Evolutionary conservation across 2,113 vertebrate genomes (phyloP).

Genomic region (Genyomyrus donnyi): DNA sequence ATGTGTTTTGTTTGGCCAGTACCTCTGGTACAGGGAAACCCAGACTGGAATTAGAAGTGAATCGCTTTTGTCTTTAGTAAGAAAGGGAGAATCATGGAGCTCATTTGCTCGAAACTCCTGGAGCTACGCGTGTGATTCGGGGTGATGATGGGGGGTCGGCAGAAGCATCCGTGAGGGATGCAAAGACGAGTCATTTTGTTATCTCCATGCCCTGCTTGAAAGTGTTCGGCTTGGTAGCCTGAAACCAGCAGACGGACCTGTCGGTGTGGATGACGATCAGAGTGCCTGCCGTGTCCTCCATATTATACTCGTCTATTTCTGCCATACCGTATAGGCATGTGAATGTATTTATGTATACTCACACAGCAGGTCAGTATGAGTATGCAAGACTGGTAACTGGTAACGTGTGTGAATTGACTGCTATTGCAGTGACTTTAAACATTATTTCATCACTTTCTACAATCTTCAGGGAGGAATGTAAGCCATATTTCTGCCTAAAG

Average conservation of each 20-base stretch:
- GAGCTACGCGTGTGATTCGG: not conserved
- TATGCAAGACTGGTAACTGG: not conserved
- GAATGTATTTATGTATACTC: not conserved
- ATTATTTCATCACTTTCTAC: not conserved
- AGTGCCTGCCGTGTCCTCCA: not conserved
- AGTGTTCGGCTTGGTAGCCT: not conserved
- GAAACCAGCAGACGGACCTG: not conserved
- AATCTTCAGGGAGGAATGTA: not conserved
- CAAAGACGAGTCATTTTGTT: not conserved
- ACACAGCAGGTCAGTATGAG: not conserved
- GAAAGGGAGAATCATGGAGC: not conserved
- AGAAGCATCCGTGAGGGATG: not conserved
- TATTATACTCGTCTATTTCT: not conserved
- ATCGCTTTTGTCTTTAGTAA: not conserved
- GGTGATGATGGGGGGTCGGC: not conserved
- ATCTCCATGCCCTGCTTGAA: not conserved
- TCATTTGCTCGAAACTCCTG: not conserved
- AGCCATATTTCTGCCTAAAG: not conserved
- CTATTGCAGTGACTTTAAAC: not conserved
- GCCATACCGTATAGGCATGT: not conserved
- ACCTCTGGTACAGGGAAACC: constrained; percentile 23
- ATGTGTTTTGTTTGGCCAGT: constrained; percentile 32
- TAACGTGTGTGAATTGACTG: not conserved
- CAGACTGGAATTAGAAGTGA: constrained; percentile 25
- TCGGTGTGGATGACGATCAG: not conserved